Evolutionary conservation across 2,113 vertebrate species (phyloP).

Genomic region (Oenanthe melanoleuca): DNA sequence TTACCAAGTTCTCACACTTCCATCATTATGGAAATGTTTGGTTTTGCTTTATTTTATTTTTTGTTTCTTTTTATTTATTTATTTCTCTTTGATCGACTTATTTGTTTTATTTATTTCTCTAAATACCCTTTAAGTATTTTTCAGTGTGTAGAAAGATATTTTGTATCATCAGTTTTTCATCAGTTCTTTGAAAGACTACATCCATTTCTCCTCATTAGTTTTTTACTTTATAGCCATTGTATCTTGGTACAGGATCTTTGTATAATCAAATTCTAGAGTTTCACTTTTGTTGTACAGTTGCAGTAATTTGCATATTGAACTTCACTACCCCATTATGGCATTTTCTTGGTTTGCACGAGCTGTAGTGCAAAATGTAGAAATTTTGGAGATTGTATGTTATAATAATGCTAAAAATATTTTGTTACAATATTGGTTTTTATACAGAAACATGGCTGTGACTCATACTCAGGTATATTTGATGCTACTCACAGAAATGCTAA

Average conservation of each 20-base stretch:
- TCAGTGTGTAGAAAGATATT: neutral
- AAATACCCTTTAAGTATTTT: neutral
- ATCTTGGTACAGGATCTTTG: neutral
- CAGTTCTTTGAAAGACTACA: neutral
- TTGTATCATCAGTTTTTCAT: neutral
- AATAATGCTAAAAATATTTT: neutral
- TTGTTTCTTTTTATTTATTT: neutral
- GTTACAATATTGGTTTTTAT: neutral
- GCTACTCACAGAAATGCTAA: neutral
- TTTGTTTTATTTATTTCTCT: neutral
- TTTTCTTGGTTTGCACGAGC: neutral
- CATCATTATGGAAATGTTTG: neutral
- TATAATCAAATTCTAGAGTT: neutral
- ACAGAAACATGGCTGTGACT: neutral
- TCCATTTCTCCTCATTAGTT: neutral
- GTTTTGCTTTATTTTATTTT: neutral
- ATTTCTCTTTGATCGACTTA: neutral
- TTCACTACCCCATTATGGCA: neutral
- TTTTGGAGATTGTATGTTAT: neutral
- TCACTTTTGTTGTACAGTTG: neutral
- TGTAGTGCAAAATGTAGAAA: neutral
- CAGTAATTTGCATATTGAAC: neutral
- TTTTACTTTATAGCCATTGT: neutral
- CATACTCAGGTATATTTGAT: rapidly evolving
- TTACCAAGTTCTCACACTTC: neutral